A percentile compares a stretch with the other conserved stretches of the same genome.
Evolutionary conservation across 2,797 vertebrate genomes (phyloP).

Genomic region (Gallinago stenura): DNA sequence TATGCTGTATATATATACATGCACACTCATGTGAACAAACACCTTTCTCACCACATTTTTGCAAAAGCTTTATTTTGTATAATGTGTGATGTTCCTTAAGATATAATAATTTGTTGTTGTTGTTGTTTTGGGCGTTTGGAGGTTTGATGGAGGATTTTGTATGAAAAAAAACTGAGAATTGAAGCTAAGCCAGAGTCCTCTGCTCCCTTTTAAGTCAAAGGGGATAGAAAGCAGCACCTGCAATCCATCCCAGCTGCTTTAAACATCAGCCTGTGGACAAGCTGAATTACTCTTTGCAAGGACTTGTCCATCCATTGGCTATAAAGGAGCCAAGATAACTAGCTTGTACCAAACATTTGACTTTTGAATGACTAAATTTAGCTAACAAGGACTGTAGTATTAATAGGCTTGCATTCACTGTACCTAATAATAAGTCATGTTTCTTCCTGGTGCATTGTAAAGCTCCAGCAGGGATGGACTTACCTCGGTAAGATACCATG

Average conservation of each 20-base stretch:
- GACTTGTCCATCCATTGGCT: background rate
- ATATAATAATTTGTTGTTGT: background rate
- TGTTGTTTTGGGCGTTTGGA: background rate
- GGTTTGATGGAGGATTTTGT: background rate
- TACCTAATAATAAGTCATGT: background rate
- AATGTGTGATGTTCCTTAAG: background rate
- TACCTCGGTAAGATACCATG: background rate
- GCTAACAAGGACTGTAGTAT: background rate
- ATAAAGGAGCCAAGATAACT: background rate
- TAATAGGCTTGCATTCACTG: background rate
- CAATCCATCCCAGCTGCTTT: background rate
- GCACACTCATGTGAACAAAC: background rate
- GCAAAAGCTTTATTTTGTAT: background rate
- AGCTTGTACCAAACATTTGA: background rate
- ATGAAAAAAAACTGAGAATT: background rate
- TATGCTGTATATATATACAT: conserved; percentile 4
- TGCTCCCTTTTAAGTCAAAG: background rate
- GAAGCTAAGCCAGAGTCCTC: background rate
- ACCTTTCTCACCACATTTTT: background rate
- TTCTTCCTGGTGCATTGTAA: background rate
- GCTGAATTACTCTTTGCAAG: background rate
- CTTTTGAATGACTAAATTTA: background rate
- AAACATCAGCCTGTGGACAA: background rate
- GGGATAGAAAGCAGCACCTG: background rate
- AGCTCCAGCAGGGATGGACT: background rate